Evolutionary conservation across 2,113 vertebrate species (phyloP).

Genomic region (Chamaea fasciata): DNA sequence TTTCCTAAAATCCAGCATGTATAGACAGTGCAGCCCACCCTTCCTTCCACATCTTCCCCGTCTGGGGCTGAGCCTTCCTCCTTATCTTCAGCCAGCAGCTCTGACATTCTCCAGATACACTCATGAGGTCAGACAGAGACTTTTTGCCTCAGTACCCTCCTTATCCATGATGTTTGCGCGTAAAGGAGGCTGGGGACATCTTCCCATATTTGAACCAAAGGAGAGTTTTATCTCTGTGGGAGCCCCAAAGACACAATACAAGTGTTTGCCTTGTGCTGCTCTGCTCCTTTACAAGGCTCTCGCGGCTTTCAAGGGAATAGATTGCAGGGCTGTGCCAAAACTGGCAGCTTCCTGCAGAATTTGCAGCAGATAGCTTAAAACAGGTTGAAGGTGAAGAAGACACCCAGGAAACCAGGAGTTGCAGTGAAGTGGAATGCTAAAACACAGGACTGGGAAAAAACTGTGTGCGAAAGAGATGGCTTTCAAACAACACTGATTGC

Average conservation of each 20-base stretch:
- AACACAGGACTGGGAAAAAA: neutral
- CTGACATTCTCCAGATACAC: conserved; percentile 24
- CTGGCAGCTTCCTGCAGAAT: conserved; percentile 66
- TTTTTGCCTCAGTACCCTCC: neutral
- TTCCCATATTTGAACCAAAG: conserved; percentile 44
- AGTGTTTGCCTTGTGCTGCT: conserved; percentile 33
- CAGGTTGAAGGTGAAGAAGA: conserved; percentile 35
- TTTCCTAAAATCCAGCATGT: neutral
- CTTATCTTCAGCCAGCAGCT: conserved; percentile 9
- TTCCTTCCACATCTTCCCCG: conserved; percentile 23
- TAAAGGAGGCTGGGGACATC: conserved; percentile 36
- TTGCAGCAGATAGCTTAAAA: neutral
- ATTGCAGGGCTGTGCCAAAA: conserved; percentile 58
- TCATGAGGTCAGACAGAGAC: neutral
- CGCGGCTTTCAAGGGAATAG: conserved; percentile 59
- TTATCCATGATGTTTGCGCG: neutral
- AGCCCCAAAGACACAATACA: conserved; percentile 56
- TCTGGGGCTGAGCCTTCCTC: neutral
- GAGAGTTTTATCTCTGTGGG: conserved; percentile 60
- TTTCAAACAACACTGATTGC: neutral
- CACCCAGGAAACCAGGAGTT: neutral
- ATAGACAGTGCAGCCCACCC: neutral
- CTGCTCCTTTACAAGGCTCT: conserved; percentile 55
- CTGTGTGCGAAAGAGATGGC: neutral
- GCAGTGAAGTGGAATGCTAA: neutral